Base-by-base conservation (phyloP, 2,888 invertebrate genomes). In the Philaethria dido region DNA sequence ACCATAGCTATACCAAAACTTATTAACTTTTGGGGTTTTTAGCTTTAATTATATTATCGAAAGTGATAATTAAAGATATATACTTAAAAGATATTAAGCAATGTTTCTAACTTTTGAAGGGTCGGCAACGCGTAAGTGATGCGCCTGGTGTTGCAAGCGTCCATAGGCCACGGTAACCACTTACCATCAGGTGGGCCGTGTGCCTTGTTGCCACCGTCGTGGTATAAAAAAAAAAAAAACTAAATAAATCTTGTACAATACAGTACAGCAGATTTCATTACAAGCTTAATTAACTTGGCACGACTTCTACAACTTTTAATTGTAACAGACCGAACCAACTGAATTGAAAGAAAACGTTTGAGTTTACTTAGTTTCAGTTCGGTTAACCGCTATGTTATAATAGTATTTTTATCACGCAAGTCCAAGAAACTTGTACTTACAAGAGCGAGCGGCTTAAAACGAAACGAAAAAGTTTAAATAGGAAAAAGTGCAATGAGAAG, bases 391-490 rank as follows among this genome's bases (percentile, higher is more conserved):
- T 62, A 62, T 66, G 70, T 75, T 74, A 72, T 72, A 73, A 73
- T 71, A 69, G 66, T 69, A 70, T 77, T 78, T 77, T 78, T 75
- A 79, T 78, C 75, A 75, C 69, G 68, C 71, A 66, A 71, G 66
- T 71, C 65, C 69, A 76, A 75, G 75, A 78, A 81, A 84, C 74
- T 77, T 76, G 71, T 74, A 79, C 79, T 63, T 73, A 68, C 75
- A 74, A 73, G 72, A 72, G 68, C 77, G 75, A 75, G 79, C 78
- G 80, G 80, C 81, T 80, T 84, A 81, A 85, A 89, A 89, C 85
- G 88, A 89, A 91, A 87, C 81, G 85, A 77, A 80, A 89, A 92
- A 91, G 87, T 91, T 92, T 89, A 89, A 89, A 92, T 89, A 87
- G 87, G 88, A 89, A 90, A 90, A 90, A 89, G 86, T 85, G 86